phyloP scores from a whole-genome alignment of 2,113 vertebrate species.

The Lamprotornis superbus region DNA sequence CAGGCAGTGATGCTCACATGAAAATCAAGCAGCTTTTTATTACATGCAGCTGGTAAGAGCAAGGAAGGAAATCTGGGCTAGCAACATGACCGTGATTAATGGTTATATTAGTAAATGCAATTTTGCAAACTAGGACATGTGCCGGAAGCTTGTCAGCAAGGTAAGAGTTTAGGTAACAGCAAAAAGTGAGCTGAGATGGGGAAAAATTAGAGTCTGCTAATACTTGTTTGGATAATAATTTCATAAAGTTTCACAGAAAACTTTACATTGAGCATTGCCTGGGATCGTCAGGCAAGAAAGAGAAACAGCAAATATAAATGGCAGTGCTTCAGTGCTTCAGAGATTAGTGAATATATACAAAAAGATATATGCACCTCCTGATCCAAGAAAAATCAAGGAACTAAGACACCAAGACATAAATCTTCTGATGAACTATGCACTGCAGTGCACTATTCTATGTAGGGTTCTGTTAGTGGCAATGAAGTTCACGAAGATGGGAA shows the following conservation, averaged over 20 bases:
- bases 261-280: background rate
- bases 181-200: background rate
- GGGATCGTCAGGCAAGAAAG: background rate
- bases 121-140: background rate
- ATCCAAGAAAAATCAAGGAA: background rate
- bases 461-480: background rate
- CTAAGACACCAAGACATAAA: background rate
- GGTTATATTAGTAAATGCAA: background rate
- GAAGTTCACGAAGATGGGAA: background rate
- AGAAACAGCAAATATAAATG: background rate
- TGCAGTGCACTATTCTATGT: background rate
- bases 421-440: background rate
- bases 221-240: background rate
- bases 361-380: background rate
- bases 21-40: background rate
- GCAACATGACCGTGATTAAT: background rate
- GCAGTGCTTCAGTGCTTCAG: background rate
- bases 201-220: background rate
- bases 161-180: background rate
- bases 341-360: background rate
- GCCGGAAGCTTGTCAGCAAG: background rate
- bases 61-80: background rate
- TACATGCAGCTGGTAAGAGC: background rate
- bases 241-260: background rate
- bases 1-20: background rate